These are phyloP conservation scores for Pseudomyrmex gracilis DNA, from an alignment of 1,140 invertebrate species.

Conservation along the genomic window DNA sequence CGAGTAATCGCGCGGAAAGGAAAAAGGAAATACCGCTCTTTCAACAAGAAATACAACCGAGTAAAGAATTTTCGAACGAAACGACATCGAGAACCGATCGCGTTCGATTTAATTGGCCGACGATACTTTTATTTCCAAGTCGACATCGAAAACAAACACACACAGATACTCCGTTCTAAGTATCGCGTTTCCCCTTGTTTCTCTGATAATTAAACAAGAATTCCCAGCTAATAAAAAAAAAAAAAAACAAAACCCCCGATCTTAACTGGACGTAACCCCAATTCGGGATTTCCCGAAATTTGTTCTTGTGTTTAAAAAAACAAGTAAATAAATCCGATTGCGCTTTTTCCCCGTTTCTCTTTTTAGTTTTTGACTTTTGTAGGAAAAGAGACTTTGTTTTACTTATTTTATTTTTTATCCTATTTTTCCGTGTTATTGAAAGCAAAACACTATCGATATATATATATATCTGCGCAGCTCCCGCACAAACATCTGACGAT, in stretches of 20 bases:
- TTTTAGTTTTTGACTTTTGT: background rate
- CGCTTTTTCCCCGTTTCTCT: too few relatives aligned
- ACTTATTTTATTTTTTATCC: background rate
- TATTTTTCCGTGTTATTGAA: background rate
- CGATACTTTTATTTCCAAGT: conserved; percentile 36
- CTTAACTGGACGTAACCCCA: too few relatives aligned
- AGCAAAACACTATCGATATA: background rate
- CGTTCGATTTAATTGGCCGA: conserved; percentile 47
- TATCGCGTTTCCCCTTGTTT: conserved; percentile 17
- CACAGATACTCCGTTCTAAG: conserved; percentile 1
- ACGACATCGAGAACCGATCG: conserved; percentile 39
- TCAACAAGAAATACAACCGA: conserved; percentile 51
- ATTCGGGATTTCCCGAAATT: too few relatives aligned
- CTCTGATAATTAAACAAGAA: conserved; percentile 34
- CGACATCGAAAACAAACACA: conserved; percentile 20
- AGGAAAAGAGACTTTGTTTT: background rate
- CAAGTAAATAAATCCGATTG: too few relatives aligned
- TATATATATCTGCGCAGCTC: too few relatives aligned
- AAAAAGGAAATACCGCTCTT: conserved; percentile 44
- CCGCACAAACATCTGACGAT: too few relatives aligned
- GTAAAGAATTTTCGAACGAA: conserved; percentile 38
- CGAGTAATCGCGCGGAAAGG: conserved; percentile 52
- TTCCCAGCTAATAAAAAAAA: background rate
- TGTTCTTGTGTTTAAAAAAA: too few relatives aligned
- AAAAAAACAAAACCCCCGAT: background rate